Conservation (phyloP, 1,140 invertebrate species). For the Marisa cornuarietis region DNA sequence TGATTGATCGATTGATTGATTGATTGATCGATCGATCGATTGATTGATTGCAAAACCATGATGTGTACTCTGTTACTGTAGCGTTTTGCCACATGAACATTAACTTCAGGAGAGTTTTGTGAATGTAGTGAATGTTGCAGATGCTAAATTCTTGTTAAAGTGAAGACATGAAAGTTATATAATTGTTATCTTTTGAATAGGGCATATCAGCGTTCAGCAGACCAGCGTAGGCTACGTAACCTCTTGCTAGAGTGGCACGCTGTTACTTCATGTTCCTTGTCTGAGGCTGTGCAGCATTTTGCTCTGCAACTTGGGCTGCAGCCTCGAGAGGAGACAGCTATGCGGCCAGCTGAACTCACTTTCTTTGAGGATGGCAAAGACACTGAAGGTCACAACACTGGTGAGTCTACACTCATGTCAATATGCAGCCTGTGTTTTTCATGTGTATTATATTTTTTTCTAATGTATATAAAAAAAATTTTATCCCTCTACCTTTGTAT, state of each 20-base stretch:
- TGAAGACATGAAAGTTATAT: background rate
- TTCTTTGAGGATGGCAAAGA: no score
- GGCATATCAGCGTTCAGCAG: constrained; percentile 27
- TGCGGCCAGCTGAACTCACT: no score
- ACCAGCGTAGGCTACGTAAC: constrained; percentile 17
- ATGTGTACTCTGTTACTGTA: background rate
- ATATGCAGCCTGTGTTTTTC: no score
- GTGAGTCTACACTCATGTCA: no score
- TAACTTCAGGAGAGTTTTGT: background rate
- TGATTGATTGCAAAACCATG: background rate
- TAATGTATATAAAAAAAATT: no score
- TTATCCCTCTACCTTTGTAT: no score
- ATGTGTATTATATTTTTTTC: no score
- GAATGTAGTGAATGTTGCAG: background rate
- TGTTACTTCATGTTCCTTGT: constrained; percentile 17
- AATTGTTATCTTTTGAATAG: background rate
- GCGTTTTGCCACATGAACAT: background rate
- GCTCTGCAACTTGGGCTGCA: constrained; percentile 32
- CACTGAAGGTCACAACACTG: no score
- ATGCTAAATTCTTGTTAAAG: background rate
- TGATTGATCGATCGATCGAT: no score
- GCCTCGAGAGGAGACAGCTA: background rate
- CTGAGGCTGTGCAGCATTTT: constrained; percentile 33
- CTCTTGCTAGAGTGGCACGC: constrained; percentile 31
- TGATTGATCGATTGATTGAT: no score